Percentiles rank a stretch among this genome's conserved stretches.
These are phyloP conservation scores for Euplexia lucipara DNA, from an alignment of 2,888 invertebrate species.

Conservation along the genomic window DNA sequence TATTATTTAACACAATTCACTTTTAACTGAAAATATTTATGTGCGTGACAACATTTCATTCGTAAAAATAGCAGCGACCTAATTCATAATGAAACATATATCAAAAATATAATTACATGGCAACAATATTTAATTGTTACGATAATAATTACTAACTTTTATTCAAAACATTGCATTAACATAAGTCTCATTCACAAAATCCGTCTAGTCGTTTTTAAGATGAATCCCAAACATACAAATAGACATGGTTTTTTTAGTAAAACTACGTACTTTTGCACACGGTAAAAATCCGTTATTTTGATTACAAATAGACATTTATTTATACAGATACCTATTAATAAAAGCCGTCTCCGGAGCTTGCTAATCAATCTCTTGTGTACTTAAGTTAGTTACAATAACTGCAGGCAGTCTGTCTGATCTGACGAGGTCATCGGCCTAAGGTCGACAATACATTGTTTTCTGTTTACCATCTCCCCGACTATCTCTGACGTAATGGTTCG, in stretches of 20 bases:
- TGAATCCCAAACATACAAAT: too few relatives aligned
- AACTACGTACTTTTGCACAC: too few relatives aligned
- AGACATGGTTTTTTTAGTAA: too few relatives aligned
- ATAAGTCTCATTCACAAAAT: too few relatives aligned
- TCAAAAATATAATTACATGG: conserved; percentile 26
- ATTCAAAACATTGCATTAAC: neutral
- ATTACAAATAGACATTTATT: too few relatives aligned
- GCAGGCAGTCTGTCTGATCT: conserved; percentile 40
- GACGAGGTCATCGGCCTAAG: conserved; percentile 59
- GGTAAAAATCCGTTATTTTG: too few relatives aligned
- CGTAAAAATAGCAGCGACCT: conserved; percentile 29
- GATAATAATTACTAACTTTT: neutral
- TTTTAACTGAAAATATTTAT: conserved; percentile 13
- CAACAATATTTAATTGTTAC: neutral
- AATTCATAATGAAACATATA: conserved; percentile 13
- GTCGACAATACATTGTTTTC: conserved; percentile 53
- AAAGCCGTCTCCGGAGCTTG: conserved; percentile 12
- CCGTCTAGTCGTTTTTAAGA: too few relatives aligned
- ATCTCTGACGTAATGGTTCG: conserved; percentile 29
- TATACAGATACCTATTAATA: neutral
- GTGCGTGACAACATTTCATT: conserved; percentile 39
- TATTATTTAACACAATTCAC: conserved; percentile 27
- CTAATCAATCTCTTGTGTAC: conserved; percentile 31
- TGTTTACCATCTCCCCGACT: conserved; percentile 36
- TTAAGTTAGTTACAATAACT: conserved; percentile 38